Percentiles rank a stretch among this genome's conserved stretches.
Conservation (phyloP, 1,140 invertebrate genomes). For the Brachystomella parvula region DNA sequence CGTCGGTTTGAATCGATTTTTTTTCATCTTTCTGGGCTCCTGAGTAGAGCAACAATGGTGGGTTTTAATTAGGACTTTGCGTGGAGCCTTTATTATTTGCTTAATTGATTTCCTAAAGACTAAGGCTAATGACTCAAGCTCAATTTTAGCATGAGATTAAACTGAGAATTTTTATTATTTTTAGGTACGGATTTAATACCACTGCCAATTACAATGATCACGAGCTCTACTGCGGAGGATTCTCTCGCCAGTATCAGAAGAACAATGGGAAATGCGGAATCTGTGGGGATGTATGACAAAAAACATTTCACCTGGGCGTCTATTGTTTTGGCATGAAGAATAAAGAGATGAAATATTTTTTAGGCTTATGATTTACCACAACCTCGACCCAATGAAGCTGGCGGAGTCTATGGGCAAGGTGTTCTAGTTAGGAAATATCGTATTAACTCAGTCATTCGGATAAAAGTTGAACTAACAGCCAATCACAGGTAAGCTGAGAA, state of each 20-base stretch:
- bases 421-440: conserved; percentile 69
- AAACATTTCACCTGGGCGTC: neutral
- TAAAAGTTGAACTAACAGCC: conserved; percentile 68
- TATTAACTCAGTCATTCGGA: conserved; percentile 56
- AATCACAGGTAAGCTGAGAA: conserved; percentile 39
- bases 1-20: neutral
- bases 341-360: conserved; percentile 48
- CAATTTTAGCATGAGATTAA: neutral
- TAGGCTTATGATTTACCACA: conserved; percentile 62
- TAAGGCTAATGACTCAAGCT: too few relatives aligned
- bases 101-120: too few relatives aligned
- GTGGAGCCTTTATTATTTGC: neutral
- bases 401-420: conserved; percentile 67
- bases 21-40: neutral
- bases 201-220: conserved; percentile 75
- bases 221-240: conserved; percentile 80
- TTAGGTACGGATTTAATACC: conserved; percentile 53
- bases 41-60: neutral
- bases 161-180: conserved; percentile 8
- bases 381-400: conserved; percentile 71
- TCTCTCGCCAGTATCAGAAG: conserved; percentile 61
- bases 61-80: neutral
- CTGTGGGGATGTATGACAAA: neutral
- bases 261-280: conserved; percentile 70
- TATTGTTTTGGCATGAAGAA: neutral